Evolutionary conservation across 2,888 invertebrate species (phyloP).

Genomic region (Elysia crispata): DNA sequence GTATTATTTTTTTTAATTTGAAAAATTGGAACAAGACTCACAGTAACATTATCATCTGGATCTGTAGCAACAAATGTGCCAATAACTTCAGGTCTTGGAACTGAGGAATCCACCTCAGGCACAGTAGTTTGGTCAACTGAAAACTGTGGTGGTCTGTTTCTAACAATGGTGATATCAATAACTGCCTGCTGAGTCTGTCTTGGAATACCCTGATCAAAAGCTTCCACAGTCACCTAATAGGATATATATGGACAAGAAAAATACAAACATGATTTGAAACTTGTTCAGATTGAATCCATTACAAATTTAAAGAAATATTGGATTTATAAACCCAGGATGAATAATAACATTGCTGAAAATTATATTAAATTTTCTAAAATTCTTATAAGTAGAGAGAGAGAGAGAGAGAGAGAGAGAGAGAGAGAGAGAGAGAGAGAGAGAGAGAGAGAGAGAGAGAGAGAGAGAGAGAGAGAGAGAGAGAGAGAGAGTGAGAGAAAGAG

Average conservation of each 20-base stretch:
- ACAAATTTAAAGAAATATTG: too few relatives aligned
- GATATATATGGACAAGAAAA: background rate
- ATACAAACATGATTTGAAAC: background rate
- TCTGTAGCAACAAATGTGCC: conserved; percentile 42
- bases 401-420: too few relatives aligned
- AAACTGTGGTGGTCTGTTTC: conserved; percentile 28
- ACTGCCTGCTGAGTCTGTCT: background rate
- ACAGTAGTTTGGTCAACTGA: background rate
- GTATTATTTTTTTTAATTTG: too few relatives aligned
- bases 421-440: too few relatives aligned
- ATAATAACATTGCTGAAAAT: too few relatives aligned
- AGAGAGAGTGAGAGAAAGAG: too few relatives aligned
- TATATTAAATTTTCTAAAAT: too few relatives aligned
- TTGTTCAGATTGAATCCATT: too few relatives aligned
- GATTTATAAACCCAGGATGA: too few relatives aligned
- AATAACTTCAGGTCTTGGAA: background rate
- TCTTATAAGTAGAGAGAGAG: too few relatives aligned
- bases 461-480: too few relatives aligned
- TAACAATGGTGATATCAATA: conserved; percentile 30
- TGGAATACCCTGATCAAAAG: conserved; percentile 32
- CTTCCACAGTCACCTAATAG: conserved; percentile 35
- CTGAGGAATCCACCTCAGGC: background rate
- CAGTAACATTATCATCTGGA: conserved; percentile 13
- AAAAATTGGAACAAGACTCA: background rate
- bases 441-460: too few relatives aligned